Conservation (phyloP, 2,888 invertebrate species). For the Operophtera brumata region DNA sequence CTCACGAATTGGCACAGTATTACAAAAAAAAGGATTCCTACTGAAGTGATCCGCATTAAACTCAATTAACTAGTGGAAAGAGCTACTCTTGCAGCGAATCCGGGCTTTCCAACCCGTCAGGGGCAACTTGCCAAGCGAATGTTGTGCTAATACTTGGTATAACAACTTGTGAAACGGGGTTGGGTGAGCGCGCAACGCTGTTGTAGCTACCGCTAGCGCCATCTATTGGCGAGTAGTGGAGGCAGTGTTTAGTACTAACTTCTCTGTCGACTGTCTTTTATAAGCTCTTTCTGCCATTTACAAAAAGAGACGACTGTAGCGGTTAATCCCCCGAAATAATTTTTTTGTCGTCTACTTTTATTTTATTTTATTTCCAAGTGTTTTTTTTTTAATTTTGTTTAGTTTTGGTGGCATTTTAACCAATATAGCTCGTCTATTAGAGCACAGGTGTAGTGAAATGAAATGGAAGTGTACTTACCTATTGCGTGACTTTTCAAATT, state of each 20-base stretch:
- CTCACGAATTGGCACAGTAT: conserved; percentile 15
- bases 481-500: too few species aligned
- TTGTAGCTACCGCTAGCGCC: conserved; percentile 45
- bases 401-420: too few species aligned
- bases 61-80: conserved; percentile 53
- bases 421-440: too few species aligned
- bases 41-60: conserved; percentile 34
- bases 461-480: too few species aligned
- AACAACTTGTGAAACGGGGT: conserved; percentile 42
- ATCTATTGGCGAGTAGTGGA: conserved; percentile 64
- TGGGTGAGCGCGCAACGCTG: not conserved
- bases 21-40: conserved; percentile 30
- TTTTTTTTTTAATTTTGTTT: too few species aligned
- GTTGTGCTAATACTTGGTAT: conserved; percentile 49
- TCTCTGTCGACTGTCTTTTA: too few species aligned
- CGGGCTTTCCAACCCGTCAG: conserved; percentile 49
- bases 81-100: conserved; percentile 52
- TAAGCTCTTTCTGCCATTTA: too few species aligned
- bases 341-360: too few species aligned
- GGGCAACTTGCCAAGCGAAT: conserved; percentile 56
- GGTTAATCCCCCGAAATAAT: too few species aligned
- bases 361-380: too few species aligned
- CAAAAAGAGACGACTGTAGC: too few species aligned
- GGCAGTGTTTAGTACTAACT: not conserved
- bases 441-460: too few species aligned